A percentile compares a stretch with the other conserved stretches of the same genome.
Evolutionary conservation across 2,113 vertebrate genomes (phyloP).

Genomic region (Phyllopteryx taeniolatus): DNA sequence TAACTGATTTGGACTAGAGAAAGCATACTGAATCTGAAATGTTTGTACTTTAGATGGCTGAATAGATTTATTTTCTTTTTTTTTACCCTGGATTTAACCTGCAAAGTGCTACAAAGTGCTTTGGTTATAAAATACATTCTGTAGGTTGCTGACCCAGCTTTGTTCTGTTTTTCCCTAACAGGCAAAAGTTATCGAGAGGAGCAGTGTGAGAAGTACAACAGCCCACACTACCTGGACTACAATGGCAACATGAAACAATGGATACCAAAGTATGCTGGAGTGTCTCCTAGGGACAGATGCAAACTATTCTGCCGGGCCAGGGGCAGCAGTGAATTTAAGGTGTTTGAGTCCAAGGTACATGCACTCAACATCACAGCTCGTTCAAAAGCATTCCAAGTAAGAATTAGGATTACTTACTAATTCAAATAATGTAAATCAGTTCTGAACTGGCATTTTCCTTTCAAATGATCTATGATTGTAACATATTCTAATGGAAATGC

Average conservation of each 20-base stretch:
- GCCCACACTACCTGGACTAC: conserved; percentile 78
- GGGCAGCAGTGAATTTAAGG: conserved; percentile 90
- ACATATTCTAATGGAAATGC: neutral
- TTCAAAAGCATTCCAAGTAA: neutral
- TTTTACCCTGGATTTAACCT: neutral
- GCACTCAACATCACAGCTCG: neutral
- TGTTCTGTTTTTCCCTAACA: conserved; percentile 40
- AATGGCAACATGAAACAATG: conserved; percentile 83
- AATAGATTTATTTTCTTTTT: neutral
- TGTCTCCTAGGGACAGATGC: conserved; percentile 90
- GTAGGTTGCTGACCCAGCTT: neutral
- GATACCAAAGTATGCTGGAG: conserved; percentile 91
- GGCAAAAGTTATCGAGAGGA: conserved; percentile 93
- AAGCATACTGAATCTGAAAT: too few species aligned
- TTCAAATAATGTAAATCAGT: neutral
- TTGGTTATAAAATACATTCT: neutral
- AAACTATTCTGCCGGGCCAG: conserved; percentile 89
- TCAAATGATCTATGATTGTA: neutral
- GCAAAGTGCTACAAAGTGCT: neutral
- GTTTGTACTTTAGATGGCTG: too few species aligned
- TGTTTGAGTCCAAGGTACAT: conserved; percentile 90
- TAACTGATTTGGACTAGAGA: too few species aligned
- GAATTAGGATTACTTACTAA: neutral
- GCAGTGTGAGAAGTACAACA: conserved; percentile 93
- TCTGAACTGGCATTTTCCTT: neutral